Evolutionary conservation across 2,797 vertebrate genomes (phyloP), one percentile per base, ranked within the genome.

Genomic region (Lemur catta): DNA sequence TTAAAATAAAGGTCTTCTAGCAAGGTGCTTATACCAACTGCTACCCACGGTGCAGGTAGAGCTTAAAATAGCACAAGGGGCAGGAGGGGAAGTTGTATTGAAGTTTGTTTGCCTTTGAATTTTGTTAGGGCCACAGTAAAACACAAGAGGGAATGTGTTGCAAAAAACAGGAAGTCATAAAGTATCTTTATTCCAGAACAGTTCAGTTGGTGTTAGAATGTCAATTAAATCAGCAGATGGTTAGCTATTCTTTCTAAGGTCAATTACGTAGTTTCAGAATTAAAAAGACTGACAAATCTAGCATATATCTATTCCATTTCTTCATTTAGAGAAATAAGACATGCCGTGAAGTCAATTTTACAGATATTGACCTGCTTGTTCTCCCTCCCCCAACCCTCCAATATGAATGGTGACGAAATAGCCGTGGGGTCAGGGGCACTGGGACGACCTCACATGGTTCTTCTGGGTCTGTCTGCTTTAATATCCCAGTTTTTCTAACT

Each of bases 191-290:
- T 93, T 89, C 43, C 67, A 86, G 76, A 95, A 74, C 6, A 52
- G 50, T 91, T 97, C 15, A 22, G 59, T 57, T 84, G 30, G 33
- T 97, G 89, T 72, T 84, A 84, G 97, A 94, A 93, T 96, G 93
- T 91, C 95, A 97, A 67, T 89, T 48, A 95, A 95, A 82, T 96
- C 93, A 94, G 80, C 94, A 96, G 86, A 87, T 91, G 92, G 89
- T 84, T 80, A 86, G 65, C 48, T 89, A 78, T 81, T 97, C 76
- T 82, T 76, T 48, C 33, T 75, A 91, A 85, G 35, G 76, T 96
- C 61, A 84, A 30, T 20, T 59, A 33, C 57, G 30, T 13, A 71
- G 81, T 67, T 97, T 93, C 75, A 80, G 84, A 94, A 95, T 95
- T 79, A 91, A 89, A 84, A 82, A 80, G 33, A 81, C 46, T 48